Conservation (phyloP, 2,113 vertebrate genomes). For the Sturnira hondurensis region DNA sequence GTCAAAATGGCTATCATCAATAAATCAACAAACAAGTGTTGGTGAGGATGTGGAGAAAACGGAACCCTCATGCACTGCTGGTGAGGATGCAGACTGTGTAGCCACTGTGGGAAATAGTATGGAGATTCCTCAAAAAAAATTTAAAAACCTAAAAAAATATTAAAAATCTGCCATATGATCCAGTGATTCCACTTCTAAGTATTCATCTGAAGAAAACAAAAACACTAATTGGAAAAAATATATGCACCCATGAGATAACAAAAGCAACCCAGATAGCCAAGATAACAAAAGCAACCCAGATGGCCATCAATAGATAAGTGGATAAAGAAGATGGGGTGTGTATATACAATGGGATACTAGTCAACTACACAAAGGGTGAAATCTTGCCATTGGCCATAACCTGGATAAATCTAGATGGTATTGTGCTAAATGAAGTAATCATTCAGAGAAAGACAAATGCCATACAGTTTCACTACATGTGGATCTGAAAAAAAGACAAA, state of each 20-base stretch:
- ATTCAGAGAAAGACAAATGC: neutral
- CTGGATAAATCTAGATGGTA: neutral
- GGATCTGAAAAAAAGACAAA: neutral
- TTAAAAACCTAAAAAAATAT: neutral
- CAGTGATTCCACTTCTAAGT: neutral
- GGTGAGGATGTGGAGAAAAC: neutral
- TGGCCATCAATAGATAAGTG: neutral
- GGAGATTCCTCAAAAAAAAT: neutral
- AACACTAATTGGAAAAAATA: neutral
- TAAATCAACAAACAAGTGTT: neutral
- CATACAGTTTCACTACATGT: neutral
- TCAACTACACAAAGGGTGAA: neutral
- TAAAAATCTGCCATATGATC: neutral
- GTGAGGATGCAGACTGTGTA: neutral
- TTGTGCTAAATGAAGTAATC: neutral
- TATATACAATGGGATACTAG: too few relatives aligned
- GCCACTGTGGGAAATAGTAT: neutral
- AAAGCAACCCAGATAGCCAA: neutral
- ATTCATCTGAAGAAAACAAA: neutral
- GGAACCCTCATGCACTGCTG: neutral
- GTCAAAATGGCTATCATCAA: neutral
- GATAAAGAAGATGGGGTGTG: neutral
- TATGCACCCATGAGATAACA: neutral
- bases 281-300: neutral
- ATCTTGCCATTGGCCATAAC: neutral